These are phyloP conservation scores for Bradypus variegatus DNA, from an alignment of 2,797 vertebrate genomes.

Conservation along the genomic window DNA sequence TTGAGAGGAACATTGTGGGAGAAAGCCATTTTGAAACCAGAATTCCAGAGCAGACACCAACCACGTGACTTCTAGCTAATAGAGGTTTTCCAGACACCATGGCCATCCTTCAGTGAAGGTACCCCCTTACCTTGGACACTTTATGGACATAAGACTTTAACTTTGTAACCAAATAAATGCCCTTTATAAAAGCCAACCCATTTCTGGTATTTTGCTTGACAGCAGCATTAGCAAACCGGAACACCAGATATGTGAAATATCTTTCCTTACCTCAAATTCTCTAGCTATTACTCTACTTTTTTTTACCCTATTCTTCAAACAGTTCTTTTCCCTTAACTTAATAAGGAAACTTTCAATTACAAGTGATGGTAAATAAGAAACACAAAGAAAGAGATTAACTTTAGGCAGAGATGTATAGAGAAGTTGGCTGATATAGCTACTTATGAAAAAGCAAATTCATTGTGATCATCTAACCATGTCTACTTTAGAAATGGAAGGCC, in stretches of 20 bases:
- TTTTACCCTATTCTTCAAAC: slow-evolving; percentile 12
- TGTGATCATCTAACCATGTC: background rate
- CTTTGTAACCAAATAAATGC: no score
- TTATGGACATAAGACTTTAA: no score
- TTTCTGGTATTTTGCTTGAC: no score
- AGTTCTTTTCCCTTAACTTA: slow-evolving; percentile 2
- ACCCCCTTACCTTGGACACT: no score
- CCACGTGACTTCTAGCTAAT: no score
- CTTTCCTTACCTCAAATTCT: background rate
- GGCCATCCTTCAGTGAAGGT: no score
- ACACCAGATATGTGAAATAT: background rate
- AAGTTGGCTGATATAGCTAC: background rate
- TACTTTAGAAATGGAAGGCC: background rate
- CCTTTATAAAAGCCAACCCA: no score
- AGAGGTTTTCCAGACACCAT: no score
- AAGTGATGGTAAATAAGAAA: background rate
- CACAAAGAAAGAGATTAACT: background rate
- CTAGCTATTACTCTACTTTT: background rate
- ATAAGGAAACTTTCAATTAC: background rate
- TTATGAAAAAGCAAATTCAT: background rate
- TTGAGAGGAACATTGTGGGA: no score
- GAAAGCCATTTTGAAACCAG: no score
- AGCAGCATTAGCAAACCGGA: no score
- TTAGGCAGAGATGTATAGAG: background rate
- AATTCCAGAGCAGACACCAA: no score